Conservation (phyloP, 2,888 invertebrate species). For the Caenorhabditis sulstoni region DNA sequence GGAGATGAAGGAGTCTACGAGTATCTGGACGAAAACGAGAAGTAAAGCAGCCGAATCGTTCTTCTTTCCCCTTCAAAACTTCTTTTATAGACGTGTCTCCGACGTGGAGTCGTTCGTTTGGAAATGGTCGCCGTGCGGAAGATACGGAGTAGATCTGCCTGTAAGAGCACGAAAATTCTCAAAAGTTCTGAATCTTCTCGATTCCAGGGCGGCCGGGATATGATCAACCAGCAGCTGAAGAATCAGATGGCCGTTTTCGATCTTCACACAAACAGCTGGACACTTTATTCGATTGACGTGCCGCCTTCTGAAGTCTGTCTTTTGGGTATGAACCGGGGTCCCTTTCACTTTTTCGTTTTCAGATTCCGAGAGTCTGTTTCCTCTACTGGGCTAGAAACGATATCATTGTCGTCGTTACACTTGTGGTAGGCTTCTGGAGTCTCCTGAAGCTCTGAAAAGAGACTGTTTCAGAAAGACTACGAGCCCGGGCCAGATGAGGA, state of each 20-base stretch:
- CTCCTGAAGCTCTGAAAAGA: background rate
- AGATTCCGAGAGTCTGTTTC: constrained; percentile 53
- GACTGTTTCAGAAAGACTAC: constrained; percentile 30
- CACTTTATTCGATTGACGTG: constrained; percentile 16
- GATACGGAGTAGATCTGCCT: constrained; percentile 55
- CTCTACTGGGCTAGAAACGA: constrained; percentile 47
- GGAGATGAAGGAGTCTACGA: constrained; percentile 12
- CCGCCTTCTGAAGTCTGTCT: constrained; percentile 12
- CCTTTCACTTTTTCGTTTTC: constrained; percentile 3
- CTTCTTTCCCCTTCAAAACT: background rate
- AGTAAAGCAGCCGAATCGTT: background rate
- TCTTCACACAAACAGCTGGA: constrained; percentile 36
- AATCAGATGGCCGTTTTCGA: constrained; percentile 43
- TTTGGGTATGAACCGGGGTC: background rate
- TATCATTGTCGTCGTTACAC: constrained; percentile 26
- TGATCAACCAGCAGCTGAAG: constrained; percentile 21
- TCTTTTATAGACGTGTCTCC: constrained; percentile 17
- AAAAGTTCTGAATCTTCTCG: no score
- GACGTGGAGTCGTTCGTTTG: constrained; percentile 56
- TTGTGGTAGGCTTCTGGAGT: constrained; percentile 20
- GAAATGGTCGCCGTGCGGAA: constrained; percentile 59
- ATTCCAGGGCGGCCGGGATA: constrained; percentile 56
- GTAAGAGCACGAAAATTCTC: constrained; percentile 4
- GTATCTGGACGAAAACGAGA: constrained; percentile 16
- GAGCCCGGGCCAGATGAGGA: constrained; percentile 38